Percentiles rank a stretch among this genome's conserved stretches.
These are phyloP conservation scores for Pseudochromis fuscus DNA, from an alignment of 2,797 vertebrate genomes.

Conservation along the genomic window DNA sequence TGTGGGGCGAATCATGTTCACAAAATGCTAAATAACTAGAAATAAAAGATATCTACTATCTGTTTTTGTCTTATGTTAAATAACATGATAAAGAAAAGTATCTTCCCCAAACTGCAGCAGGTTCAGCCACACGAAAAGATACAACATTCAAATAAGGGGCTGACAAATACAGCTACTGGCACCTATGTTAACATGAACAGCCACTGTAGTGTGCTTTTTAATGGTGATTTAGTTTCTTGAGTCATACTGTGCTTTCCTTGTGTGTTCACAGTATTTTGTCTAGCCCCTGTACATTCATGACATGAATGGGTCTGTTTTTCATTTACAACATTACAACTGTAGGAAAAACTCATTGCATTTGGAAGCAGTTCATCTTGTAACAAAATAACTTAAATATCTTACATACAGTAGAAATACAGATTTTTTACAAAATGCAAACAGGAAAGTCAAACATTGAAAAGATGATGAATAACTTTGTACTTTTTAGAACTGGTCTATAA, in stretches of 20 bases:
- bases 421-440: constrained; percentile 44
- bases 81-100: background rate
- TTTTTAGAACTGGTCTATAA: constrained; percentile 12
- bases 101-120: background rate
- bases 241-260: background rate
- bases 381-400: constrained; percentile 67
- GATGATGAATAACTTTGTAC: constrained; percentile 1
- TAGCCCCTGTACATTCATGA: constrained; percentile 36
- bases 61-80: background rate
- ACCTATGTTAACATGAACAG: background rate
- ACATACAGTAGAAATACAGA: constrained; percentile 43
- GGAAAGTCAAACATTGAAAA: constrained; percentile 25
- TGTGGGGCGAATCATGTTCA: background rate
- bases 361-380: constrained; percentile 32
- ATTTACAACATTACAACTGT: constrained; percentile 5
- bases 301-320: constrained; percentile 1
- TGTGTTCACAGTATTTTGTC: constrained; percentile 45
- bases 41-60: background rate
- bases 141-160: background rate
- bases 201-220: background rate
- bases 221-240: constrained; percentile 2
- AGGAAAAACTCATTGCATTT: constrained; percentile 33
- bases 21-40: background rate
- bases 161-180: too few species aligned
- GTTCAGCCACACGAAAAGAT: background rate